Evolutionary conservation across 1,140 invertebrate species (phyloP).

Genomic region (Centruroides sculpturatus): DNA sequence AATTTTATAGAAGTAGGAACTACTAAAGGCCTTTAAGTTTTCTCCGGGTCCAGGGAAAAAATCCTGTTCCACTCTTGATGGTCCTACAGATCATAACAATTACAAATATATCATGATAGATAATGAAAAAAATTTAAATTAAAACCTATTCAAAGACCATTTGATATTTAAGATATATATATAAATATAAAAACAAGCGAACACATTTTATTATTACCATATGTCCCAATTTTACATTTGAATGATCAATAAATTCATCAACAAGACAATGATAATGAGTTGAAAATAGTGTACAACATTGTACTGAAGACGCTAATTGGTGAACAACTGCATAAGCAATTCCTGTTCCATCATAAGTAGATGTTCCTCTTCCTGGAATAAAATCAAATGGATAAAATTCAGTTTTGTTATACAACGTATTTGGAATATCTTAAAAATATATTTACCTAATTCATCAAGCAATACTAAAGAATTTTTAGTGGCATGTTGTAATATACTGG

Average conservation of each 20-base stretch:
- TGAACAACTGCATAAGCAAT: conserved; percentile 42
- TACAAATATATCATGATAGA: too few relatives aligned
- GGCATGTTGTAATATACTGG: conserved; percentile 38
- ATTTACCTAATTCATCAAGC: conserved; percentile 42
- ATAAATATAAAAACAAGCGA: too few relatives aligned
- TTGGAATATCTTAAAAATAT: too few relatives aligned
- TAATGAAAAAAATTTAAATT: too few relatives aligned
- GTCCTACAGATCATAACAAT: too few relatives aligned
- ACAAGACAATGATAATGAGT: conserved; percentile 43
- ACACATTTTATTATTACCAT: conserved; percentile 49
- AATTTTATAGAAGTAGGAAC: too few relatives aligned
- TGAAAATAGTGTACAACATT: conserved; percentile 21
- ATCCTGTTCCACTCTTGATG: too few relatives aligned
- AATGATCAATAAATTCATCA: conserved; percentile 56
- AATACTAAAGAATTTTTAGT: conserved; percentile 40
- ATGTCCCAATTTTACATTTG: conserved; percentile 64
- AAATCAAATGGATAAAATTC: conserved; percentile 2
- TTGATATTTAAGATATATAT: too few relatives aligned
- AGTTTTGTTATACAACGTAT: too few relatives aligned
- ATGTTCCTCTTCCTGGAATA: conserved; percentile 35
- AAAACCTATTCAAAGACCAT: too few relatives aligned
- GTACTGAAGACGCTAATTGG: conserved; percentile 23
- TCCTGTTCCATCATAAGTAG: conserved; percentile 47
- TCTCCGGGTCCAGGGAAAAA: too few relatives aligned
- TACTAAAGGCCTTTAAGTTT: too few relatives aligned